Evolutionary conservation across 2,113 vertebrate genomes (phyloP).

Genomic region (Sebastes schlegelii): DNA sequence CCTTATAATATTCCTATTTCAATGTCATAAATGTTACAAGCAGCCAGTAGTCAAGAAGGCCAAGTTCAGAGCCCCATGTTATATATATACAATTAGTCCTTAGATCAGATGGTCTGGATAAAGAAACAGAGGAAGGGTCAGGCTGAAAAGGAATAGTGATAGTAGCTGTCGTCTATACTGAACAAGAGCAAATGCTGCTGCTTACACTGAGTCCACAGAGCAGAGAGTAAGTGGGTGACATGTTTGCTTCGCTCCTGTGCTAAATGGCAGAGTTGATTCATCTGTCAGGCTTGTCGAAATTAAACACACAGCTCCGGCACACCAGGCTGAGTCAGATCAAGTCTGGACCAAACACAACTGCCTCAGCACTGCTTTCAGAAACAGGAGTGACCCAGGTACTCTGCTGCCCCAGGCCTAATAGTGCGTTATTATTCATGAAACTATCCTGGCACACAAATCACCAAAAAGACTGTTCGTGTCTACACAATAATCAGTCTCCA

Average conservation of each 20-base stretch:
- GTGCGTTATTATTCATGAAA: slow-evolving; percentile 47
- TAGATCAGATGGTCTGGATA: slow-evolving; percentile 4
- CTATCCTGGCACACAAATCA: background rate
- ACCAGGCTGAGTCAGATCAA: slow-evolving; percentile 56
- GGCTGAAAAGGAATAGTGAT: background rate
- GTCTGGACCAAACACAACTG: slow-evolving; percentile 55
- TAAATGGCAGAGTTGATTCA: slow-evolving; percentile 71
- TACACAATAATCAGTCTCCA: background rate
- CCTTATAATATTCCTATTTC: slow-evolving; percentile 3
- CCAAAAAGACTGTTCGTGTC: slow-evolving; percentile 21
- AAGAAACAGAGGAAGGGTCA: slow-evolving; percentile 7
- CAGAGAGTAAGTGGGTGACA: slow-evolving; percentile 54
- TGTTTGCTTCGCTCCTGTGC: slow-evolving; percentile 63
- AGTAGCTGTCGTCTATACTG: slow-evolving; percentile 18
- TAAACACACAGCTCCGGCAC: slow-evolving; percentile 50
- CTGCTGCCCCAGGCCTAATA: slow-evolving; percentile 27
- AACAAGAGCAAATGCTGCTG: slow-evolving; percentile 41
- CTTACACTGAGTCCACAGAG: slow-evolving; percentile 40
- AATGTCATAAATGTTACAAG: background rate
- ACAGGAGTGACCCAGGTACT: slow-evolving; percentile 15
- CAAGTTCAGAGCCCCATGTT: background rate
- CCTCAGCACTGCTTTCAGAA: slow-evolving; percentile 22
- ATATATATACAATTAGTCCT: background rate
- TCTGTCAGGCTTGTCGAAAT: slow-evolving; percentile 66
- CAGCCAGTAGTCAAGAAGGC: background rate